Evolutionary conservation across 2,797 vertebrate species (phyloP).

Genomic region (Podarcis lilfordi): DNA sequence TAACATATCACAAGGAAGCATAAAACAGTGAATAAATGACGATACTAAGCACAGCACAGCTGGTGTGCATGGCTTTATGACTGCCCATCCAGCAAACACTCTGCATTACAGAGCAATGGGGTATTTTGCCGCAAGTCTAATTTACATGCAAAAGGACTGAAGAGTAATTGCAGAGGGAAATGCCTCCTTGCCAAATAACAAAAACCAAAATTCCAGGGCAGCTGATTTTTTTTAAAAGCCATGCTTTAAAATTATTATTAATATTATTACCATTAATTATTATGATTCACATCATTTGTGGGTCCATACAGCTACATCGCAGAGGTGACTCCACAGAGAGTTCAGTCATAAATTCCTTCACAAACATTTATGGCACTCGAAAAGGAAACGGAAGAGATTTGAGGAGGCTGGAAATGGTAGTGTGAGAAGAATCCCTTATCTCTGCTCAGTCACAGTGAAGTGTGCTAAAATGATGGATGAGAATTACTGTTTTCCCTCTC

Average conservation of each 20-base stretch:
- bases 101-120: slow-evolving; percentile 14
- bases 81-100: slow-evolving; percentile 28
- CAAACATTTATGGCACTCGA: slow-evolving; percentile 37
- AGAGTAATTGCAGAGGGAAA: slow-evolving; percentile 40
- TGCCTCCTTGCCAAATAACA: slow-evolving; percentile 28
- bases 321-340: slow-evolving; percentile 42
- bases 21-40: slow-evolving; percentile 29
- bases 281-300: slow-evolving; percentile 26
- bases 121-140: slow-evolving; percentile 24
- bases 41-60: slow-evolving; percentile 11
- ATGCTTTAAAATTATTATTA: slow-evolving; percentile 9
- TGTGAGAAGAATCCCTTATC: slow-evolving; percentile 66
- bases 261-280: slow-evolving; percentile 43
- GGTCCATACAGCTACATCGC: slow-evolving; percentile 33
- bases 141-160: slow-evolving; percentile 26
- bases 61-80: slow-evolving; percentile 9
- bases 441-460: slow-evolving; percentile 46
- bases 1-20: slow-evolving; percentile 29
- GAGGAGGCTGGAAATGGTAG: slow-evolving; percentile 56
- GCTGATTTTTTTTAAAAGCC: slow-evolving; percentile 32
- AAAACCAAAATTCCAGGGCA: slow-evolving; percentile 12
- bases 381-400: slow-evolving; percentile 56
- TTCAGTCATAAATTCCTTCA: slow-evolving; percentile 51
- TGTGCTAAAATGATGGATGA: slow-evolving; percentile 63
- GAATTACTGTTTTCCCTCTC: slow-evolving; percentile 52